phyloP scores from a whole-genome alignment of 2,888 invertebrate species.

The Frankliniella intonsa region DNA sequence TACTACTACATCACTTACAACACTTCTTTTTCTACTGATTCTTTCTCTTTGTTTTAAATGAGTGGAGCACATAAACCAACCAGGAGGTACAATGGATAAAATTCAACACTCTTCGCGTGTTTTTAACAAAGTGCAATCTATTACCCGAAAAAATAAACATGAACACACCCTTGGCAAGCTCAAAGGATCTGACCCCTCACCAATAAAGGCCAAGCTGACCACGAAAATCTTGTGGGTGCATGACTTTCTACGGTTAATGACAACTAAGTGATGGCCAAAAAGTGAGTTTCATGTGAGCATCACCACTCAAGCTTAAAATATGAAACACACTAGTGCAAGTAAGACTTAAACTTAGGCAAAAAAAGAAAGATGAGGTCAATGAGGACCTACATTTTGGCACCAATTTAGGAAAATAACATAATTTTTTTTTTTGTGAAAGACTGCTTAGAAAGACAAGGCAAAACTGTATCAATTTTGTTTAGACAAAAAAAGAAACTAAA shows the following conservation, averaged over 20 bases:
- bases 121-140: neutral
- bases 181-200: neutral
- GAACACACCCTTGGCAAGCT: neutral
- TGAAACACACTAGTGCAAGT: conserved; percentile 8
- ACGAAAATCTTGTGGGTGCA: neutral
- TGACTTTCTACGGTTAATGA: neutral
- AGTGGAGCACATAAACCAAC: neutral
- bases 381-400: too few species aligned
- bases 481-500: neutral
- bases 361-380: neutral
- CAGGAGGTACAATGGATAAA: conserved; percentile 1
- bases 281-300: neutral
- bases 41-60: neutral
- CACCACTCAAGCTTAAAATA: neutral
- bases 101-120: neutral
- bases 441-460: neutral
- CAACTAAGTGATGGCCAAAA: conserved; percentile 1
- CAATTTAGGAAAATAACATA: too few species aligned
- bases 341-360: too few species aligned
- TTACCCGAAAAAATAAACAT: neutral
- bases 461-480: neutral
- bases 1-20: conserved; percentile 10
- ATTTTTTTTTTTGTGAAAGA: too few species aligned
- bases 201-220: neutral
- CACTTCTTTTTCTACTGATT: neutral